A percentile compares a stretch with the other conserved stretches of the same genome.
These are phyloP conservation scores for Iguana delicatissima DNA, from an alignment of 2,797 vertebrate genomes.

Conservation along the genomic window DNA sequence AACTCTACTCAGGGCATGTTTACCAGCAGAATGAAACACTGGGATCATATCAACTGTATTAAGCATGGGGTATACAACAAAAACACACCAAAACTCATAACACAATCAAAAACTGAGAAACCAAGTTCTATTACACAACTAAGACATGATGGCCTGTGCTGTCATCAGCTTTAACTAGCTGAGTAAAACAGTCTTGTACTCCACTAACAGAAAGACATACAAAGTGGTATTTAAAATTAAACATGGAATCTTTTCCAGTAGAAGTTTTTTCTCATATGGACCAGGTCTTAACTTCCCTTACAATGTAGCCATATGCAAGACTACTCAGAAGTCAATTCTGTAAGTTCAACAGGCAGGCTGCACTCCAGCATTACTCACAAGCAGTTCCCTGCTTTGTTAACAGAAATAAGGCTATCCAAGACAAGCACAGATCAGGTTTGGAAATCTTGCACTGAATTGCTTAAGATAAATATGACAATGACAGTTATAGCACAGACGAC, in stretches of 20 bases:
- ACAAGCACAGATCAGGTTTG: not conserved
- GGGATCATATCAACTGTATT: not conserved
- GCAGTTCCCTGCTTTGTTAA: not conserved
- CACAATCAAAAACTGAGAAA: not conserved
- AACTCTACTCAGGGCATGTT: not conserved
- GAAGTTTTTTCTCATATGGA: not conserved
- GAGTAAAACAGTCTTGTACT: not conserved
- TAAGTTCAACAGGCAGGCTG: not conserved
- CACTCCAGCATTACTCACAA: not conserved
- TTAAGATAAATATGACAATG: not conserved
- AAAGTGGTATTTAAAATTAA: not conserved
- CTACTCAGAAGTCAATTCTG: not conserved
- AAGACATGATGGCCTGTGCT: not conserved
- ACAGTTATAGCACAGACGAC: not conserved
- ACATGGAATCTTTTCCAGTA: not conserved
- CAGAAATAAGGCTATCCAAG: not conserved
- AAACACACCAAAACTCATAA: not conserved
- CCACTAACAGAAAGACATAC: not conserved
- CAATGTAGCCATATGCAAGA: too few species aligned
- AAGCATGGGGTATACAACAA: not conserved
- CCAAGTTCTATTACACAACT: not conserved
- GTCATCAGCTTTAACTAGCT: not conserved
- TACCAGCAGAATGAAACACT: not conserved
- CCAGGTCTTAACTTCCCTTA: not conserved
- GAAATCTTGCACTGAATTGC: fast-evolving